A percentile compares a stretch with the other conserved stretches of the same genome.
Conservation (phyloP, 2,797 vertebrate species). For the Loriculus beryllinus region DNA sequence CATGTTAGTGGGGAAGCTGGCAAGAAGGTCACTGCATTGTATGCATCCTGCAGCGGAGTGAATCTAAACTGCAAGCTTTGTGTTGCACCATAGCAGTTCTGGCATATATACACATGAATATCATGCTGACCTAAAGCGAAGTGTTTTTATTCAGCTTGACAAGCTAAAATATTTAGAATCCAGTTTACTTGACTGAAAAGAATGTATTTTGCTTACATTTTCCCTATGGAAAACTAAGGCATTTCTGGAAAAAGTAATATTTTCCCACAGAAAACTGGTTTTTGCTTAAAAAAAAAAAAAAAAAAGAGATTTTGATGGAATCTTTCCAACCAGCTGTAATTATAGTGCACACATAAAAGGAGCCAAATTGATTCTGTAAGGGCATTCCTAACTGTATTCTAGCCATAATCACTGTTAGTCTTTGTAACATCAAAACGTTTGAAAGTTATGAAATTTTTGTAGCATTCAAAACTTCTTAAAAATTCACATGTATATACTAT, state of each 20-base stretch:
- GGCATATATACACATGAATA: neutral
- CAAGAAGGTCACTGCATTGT: neutral
- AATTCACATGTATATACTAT: neutral
- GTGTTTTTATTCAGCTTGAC: neutral
- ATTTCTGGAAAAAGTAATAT: slow-evolving; percentile 39
- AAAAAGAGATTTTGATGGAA: neutral
- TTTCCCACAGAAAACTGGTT: slow-evolving; percentile 52
- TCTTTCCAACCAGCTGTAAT: slow-evolving; percentile 45
- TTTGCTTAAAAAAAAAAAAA: neutral
- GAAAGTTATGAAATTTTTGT: neutral
- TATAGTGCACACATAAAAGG: slow-evolving; percentile 22
- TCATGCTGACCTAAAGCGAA: neutral
- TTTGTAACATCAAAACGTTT: slow-evolving; percentile 4
- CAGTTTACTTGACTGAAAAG: slow-evolving; percentile 8
- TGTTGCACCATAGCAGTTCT: neutral
- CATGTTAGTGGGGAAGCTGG: no score
- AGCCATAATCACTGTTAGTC: neutral
- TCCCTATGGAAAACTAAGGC: slow-evolving; percentile 39
- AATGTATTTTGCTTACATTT: slow-evolving; percentile 52
- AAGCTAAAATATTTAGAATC: slow-evolving; percentile 34
- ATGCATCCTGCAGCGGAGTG: neutral
- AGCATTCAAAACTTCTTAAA: neutral
- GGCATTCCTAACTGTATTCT: neutral
- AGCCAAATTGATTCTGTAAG: slow-evolving; percentile 26
- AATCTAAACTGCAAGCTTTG: neutral